phyloP scores from a whole-genome alignment of 2,888 invertebrate genomes.

The Ellobium chinense region DNA sequence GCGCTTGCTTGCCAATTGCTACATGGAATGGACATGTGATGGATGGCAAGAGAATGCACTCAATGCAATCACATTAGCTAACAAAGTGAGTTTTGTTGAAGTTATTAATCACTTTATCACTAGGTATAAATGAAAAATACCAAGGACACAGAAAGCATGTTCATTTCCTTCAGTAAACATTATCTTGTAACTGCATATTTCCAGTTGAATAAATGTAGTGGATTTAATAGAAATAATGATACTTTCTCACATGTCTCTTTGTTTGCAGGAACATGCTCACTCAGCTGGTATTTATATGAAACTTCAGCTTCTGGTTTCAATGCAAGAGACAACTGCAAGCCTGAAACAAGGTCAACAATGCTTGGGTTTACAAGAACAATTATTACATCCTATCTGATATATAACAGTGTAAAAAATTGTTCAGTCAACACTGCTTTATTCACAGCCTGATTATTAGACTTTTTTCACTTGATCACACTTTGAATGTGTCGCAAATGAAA shows the following conservation, averaged over 20 bases:
- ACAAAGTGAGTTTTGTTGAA: slow-evolving; percentile 67
- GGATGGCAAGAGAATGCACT: slow-evolving; percentile 69
- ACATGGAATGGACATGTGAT: slow-evolving; percentile 66
- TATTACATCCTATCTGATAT: neutral
- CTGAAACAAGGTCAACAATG: slow-evolving; percentile 62
- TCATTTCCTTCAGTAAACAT: no score
- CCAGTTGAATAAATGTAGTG: no score
- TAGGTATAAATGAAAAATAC: no score
- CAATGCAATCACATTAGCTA: slow-evolving; percentile 74
- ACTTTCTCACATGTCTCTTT: slow-evolving; percentile 53
- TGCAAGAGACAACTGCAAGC: slow-evolving; percentile 52
- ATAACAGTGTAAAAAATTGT: no score
- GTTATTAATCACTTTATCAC: no score
- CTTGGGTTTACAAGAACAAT: neutral
- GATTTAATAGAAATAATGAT: slow-evolving; percentile 67
- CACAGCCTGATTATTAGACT: no score
- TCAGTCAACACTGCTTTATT: no score
- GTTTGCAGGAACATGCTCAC: slow-evolving; percentile 66
- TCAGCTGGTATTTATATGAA: slow-evolving; percentile 71
- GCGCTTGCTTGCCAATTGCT: slow-evolving; percentile 72
- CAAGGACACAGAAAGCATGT: no score
- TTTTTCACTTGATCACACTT: no score
- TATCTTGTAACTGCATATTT: no score
- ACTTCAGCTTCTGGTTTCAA: slow-evolving; percentile 65
- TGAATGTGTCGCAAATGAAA: no score